These are phyloP conservation scores for Drosophila biarmipes DNA, from an alignment of 1,140 invertebrate genomes.

Conservation along the genomic window DNA sequence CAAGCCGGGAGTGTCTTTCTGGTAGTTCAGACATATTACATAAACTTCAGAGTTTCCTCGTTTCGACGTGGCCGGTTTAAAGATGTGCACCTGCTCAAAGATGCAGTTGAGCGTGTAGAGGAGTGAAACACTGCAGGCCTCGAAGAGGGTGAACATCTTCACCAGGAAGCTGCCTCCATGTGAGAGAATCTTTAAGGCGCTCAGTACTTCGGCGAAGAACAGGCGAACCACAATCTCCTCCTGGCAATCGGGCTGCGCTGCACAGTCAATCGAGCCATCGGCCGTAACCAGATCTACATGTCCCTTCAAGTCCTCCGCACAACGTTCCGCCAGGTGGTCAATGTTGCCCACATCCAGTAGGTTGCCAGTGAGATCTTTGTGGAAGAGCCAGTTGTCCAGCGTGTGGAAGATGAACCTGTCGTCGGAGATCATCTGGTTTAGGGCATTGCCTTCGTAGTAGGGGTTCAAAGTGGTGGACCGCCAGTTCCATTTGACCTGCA, in stretches of 20 bases:
- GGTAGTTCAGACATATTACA: slow-evolving; percentile 88
- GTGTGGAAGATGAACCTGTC: slow-evolving; percentile 94
- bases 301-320: slow-evolving; percentile 29
- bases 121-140: slow-evolving; percentile 91
- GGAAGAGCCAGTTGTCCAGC: slow-evolving; percentile 93
- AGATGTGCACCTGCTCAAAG: slow-evolving; percentile 88
- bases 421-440: slow-evolving; percentile 91
- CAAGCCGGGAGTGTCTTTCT: slow-evolving; percentile 32
- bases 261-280: slow-evolving; percentile 97
- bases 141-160: slow-evolving; percentile 97
- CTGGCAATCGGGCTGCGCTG: slow-evolving; percentile 92
- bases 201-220: slow-evolving; percentile 92
- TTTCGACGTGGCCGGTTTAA: slow-evolving; percentile 96
- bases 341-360: slow-evolving; percentile 90
- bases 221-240: slow-evolving; percentile 91
- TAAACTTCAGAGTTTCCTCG: slow-evolving; percentile 98
- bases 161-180: slow-evolving; percentile 91
- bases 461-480: slow-evolving; percentile 94
- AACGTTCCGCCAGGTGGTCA: slow-evolving; percentile 85
- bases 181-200: slow-evolving; percentile 90
- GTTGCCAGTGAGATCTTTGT: slow-evolving; percentile 93
- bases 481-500: slow-evolving; percentile 90
- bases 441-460: slow-evolving; percentile 94
- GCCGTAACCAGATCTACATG: slow-evolving; percentile 90
- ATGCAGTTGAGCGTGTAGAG: slow-evolving; percentile 91